Percentiles rank a stretch among this genome's conserved stretches.
These are phyloP conservation scores for Anguilla marmorata DNA, from an alignment of 2,797 vertebrate genomes.

Conservation along the genomic window DNA sequence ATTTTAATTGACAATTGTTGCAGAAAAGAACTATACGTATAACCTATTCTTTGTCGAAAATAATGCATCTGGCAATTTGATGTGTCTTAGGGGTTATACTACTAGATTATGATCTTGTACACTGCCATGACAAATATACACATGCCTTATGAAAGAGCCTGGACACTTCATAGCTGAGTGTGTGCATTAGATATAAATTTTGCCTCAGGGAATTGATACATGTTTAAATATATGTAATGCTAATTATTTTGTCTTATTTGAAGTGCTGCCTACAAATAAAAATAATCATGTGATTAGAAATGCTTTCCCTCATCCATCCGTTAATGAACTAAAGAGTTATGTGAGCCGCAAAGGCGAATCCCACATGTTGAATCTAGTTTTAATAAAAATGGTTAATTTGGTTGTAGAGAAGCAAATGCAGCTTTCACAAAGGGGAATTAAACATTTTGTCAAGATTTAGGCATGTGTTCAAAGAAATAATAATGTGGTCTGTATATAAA, in stretches of 20 bases:
- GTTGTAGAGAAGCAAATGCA: background rate
- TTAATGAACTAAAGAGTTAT: background rate
- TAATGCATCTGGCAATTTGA: background rate
- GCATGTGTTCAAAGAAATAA: background rate
- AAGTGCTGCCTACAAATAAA: conserved; percentile 9
- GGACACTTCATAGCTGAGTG: background rate
- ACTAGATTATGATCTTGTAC: background rate
- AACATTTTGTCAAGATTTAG: background rate
- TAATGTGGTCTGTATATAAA: background rate
- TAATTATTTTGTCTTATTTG: background rate
- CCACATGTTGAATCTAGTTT: conserved; percentile 3
- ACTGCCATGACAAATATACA: background rate
- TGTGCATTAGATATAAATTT: background rate
- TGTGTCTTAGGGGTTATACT: background rate
- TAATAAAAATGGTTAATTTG: background rate
- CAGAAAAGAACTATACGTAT: background rate
- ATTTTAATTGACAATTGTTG: background rate
- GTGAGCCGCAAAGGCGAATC: conserved; percentile 20
- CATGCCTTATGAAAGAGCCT: background rate
- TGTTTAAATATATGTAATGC: background rate
- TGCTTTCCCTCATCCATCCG: background rate
- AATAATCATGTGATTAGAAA: background rate
- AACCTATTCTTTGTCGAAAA: background rate
- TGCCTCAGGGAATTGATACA: background rate
- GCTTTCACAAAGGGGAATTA: background rate